phyloP scores from a whole-genome alignment of 2,888 invertebrate genomes.

The Deilephila porcellus region DNA sequence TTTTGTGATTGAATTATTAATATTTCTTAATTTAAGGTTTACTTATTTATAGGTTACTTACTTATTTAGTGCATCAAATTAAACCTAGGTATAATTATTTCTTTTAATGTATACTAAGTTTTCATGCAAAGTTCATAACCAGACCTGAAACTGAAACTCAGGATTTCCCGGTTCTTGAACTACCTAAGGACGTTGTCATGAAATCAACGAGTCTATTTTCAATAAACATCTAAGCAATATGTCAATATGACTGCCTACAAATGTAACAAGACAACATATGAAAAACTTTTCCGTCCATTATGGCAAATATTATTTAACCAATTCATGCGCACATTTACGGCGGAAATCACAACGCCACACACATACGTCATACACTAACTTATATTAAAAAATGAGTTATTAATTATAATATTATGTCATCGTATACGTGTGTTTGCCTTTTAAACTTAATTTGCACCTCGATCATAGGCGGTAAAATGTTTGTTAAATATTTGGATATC shows the following conservation, averaged over 20 bases:
- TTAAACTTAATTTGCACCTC: background rate
- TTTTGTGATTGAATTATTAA: background rate
- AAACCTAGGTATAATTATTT: too few species aligned
- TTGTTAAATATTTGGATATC: background rate
- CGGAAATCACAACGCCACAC: constrained; percentile 1
- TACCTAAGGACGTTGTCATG: too few species aligned
- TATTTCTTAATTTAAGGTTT: too few species aligned
- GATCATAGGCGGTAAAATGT: background rate
- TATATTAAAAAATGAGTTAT: background rate
- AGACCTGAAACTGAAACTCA: background rate
- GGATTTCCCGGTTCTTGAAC: too few species aligned
- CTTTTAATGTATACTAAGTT: too few species aligned
- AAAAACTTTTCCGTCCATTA: constrained; percentile 10
- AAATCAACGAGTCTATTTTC: too few species aligned
- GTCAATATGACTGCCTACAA: background rate
- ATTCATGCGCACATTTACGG: background rate
- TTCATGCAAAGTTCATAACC: background rate
- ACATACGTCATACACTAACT: background rate
- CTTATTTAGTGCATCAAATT: too few species aligned
- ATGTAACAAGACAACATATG: background rate
- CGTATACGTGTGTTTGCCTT: background rate
- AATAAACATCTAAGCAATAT: too few species aligned
- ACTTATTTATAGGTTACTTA: too few species aligned
- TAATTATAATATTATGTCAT: background rate
- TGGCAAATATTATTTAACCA: constrained; percentile 8